Evolutionary conservation across 2,113 vertebrate species (phyloP).

Genomic region (Morone saxatilis): DNA sequence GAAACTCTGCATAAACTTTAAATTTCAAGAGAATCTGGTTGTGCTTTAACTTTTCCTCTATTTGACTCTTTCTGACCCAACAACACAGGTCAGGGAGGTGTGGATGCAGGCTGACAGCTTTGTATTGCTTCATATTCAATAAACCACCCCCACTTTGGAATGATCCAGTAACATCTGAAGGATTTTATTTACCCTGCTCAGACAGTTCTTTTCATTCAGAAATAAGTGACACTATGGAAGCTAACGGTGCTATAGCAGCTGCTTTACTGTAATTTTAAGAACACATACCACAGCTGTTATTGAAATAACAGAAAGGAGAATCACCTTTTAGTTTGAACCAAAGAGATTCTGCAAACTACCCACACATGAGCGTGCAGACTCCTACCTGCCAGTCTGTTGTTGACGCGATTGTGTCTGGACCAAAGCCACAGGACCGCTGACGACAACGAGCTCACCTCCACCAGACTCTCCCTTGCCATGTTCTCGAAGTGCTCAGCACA

Average conservation of each 20-base stretch:
- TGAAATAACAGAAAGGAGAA: neutral
- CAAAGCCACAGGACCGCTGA: conserved; percentile 90
- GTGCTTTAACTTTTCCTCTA: no score
- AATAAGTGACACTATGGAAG: neutral
- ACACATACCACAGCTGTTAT: neutral
- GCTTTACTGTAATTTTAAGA: neutral
- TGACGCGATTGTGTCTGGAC: conserved; percentile 92
- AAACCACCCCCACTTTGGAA: neutral
- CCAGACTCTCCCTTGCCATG: conserved; percentile 88
- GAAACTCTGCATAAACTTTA: neutral
- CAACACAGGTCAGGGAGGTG: neutral
- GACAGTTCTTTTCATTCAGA: neutral
- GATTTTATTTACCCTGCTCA: neutral
- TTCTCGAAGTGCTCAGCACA: conserved; percentile 91
- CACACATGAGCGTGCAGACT: neutral
- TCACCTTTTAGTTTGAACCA: neutral
- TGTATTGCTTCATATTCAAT: neutral
- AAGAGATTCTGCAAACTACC: neutral
- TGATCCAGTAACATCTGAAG: neutral
- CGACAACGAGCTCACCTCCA: conserved; percentile 61
- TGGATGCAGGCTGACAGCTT: neutral
- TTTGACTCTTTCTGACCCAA: no score
- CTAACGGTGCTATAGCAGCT: neutral
- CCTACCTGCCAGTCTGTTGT: conserved; percentile 91
- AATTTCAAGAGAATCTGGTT: no score